Percentiles rank a stretch among this genome's conserved stretches.
phyloP scores from a whole-genome alignment of 2,113 vertebrate species.

The Chaetodon trifascialis region DNA sequence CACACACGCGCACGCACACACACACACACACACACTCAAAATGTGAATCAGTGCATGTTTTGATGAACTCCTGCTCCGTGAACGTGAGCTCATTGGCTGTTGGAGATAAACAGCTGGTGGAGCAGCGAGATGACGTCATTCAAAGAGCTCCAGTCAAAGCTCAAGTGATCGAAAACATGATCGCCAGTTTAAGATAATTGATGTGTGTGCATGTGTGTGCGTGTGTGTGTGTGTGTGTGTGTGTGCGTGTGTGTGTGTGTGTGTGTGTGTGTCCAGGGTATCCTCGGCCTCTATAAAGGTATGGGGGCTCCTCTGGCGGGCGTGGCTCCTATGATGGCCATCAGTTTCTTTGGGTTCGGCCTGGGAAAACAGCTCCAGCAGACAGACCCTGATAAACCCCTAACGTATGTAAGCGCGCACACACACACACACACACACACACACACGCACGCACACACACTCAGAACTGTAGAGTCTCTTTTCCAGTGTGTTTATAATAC shows the following conservation, averaged over 20 bases:
- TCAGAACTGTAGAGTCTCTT: background rate
- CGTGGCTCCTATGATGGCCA: constrained; percentile 85
- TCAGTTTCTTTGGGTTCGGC: constrained; percentile 86
- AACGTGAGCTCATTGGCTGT: too few species aligned
- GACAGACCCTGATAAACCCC: constrained; percentile 58
- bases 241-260: constrained; percentile 13
- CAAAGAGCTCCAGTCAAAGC: too few species aligned
- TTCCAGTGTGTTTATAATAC: constrained; percentile 34
- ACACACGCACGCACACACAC: constrained; percentile 18
- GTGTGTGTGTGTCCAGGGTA: constrained; percentile 73
- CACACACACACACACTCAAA: constrained; percentile 17
- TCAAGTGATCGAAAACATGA: too few species aligned
- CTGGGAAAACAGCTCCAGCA: constrained; percentile 86
- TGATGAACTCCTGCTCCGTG: too few species aligned
- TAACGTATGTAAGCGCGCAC: constrained; percentile 71
- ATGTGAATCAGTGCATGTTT: too few species aligned
- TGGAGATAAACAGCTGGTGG: too few species aligned
- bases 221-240: too few species aligned
- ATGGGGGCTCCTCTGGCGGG: constrained; percentile 85
- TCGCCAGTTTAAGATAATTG: too few species aligned
- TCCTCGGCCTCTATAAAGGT: constrained; percentile 85
- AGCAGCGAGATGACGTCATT: too few species aligned
- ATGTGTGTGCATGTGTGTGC: too few species aligned
- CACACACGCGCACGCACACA: background rate
- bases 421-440: constrained; percentile 24